Conservation (phyloP, 2,113 vertebrate species). For the Trematomus loennbergii region DNA sequence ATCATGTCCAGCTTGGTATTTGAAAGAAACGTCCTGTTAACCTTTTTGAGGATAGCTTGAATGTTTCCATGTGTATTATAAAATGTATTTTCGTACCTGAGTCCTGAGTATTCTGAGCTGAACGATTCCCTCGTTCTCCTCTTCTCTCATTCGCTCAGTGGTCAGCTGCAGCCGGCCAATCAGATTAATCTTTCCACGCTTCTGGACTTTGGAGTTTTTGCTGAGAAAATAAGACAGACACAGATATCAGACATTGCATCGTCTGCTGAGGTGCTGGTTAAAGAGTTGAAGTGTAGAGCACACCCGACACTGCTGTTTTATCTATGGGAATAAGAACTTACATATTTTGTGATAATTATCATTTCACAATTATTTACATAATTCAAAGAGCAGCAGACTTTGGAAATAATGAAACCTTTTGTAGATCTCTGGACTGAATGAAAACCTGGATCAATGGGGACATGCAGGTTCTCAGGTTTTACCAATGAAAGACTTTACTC, state of each 20-base stretch:
- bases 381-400: not conserved
- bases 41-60: not conserved
- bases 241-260: not conserved
- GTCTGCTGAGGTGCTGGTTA: not conserved
- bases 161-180: slow-evolving; percentile 97
- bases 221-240: slow-evolving; percentile 72
- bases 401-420: not conserved
- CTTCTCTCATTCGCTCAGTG: slow-evolving; percentile 97
- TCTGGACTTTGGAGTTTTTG: slow-evolving; percentile 99
- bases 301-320: not conserved
- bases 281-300: not conserved
- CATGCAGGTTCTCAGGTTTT: not conserved
- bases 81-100: slow-evolving; percentile 85
- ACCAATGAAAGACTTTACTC: not conserved
- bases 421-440: not conserved
- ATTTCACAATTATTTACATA: not conserved
- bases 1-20: not conserved
- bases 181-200: slow-evolving; percentile 97
- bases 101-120: slow-evolving; percentile 97
- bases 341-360: too few relatives aligned
- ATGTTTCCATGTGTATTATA: not conserved
- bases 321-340: not conserved
- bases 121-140: slow-evolving; percentile 98
- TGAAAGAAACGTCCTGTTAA: too few relatives aligned
- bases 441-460: not conserved